Evolutionary conservation across 1,140 invertebrate species (phyloP), one percentile per base, ranked within the genome.

Genomic region (Meloidogyne floridensis): DNA sequence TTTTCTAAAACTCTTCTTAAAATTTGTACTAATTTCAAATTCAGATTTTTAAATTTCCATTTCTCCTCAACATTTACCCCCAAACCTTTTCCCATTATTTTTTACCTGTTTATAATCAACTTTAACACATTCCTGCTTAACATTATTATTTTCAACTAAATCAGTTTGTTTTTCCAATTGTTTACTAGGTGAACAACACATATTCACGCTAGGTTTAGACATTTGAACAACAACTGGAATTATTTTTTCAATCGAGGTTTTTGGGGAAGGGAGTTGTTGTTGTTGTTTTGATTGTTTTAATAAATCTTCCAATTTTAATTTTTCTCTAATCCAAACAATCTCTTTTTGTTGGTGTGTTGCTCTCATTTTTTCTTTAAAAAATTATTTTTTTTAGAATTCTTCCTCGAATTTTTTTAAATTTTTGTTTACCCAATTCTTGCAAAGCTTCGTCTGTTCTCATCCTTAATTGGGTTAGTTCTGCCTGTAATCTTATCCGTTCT

Each of bases 381-480:
- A 80, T 15, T 77, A 4, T 65, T 51, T 54, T 59, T 32, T 32
- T 32, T 32, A 1, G 32, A 32, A 32, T 32, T 32, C 2, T 32
- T 32, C 32, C 32, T 42, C 2, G 43, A 71, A 47, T 85, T 83
- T 18, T 73, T 56, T 8, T 9, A 13, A 82, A 47, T 82, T 43
- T 54, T 20, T 8, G 18, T 71, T 76, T 73, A 65, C 72, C 74
- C 11, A 88, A 70, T 69, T 79, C 79, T n/a, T 73, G 70, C 6
- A 81, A 80, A 70, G 81, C 86, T 71, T 88, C 88, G 43, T 89
- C 89, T 2, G 81, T 82, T 15, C 85, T 75, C 74, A 90, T 90
- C 80, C 87, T 90, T 77, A 90, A 75, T 42, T 80, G 54, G 20
- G 84, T 59, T 4, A 85, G 71, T 73, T 89, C 89, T 10, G 84